A percentile compares a stretch with the other conserved stretches of the same genome.
Conservation (phyloP, 2,888 invertebrate genomes). For the Tinea semifulvella region DNA sequence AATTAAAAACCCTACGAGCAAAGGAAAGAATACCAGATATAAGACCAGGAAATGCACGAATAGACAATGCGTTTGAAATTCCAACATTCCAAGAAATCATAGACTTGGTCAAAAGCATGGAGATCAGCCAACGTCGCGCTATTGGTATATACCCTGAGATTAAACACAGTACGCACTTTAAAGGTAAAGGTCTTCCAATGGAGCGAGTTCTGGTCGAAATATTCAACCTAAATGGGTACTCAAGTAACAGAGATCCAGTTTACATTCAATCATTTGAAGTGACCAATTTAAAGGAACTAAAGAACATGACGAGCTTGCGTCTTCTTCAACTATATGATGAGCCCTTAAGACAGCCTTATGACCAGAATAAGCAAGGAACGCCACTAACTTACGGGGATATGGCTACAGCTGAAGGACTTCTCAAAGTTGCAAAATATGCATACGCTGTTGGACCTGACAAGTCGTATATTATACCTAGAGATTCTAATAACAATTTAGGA, state of each 20-base stretch:
- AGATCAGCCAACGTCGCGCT: slow-evolving; percentile 34
- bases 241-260: slow-evolving; percentile 34
- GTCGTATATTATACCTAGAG: slow-evolving; percentile 43
- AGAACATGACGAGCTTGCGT: slow-evolving; percentile 39
- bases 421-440: slow-evolving; percentile 46
- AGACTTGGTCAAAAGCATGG: slow-evolving; percentile 43
- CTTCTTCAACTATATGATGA: slow-evolving; percentile 41
- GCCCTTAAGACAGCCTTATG: slow-evolving; percentile 33
- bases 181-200: slow-evolving; percentile 40
- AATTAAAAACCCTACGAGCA: slow-evolving; percentile 45
- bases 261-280: slow-evolving; percentile 58
- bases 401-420: slow-evolving; percentile 46
- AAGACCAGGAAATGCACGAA: slow-evolving; percentile 47
- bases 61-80: slow-evolving; percentile 39
- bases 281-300: slow-evolving; percentile 45
- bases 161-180: slow-evolving; percentile 48
- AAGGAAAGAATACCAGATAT: slow-evolving; percentile 45
- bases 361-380: slow-evolving; percentile 35
- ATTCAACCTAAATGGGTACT: slow-evolving; percentile 44
- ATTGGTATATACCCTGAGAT: slow-evolving; percentile 56
- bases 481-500: slow-evolving; percentile 33
- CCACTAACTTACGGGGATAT: slow-evolving; percentile 44
- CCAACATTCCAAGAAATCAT: slow-evolving; percentile 55
- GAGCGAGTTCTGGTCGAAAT: slow-evolving; percentile 41
- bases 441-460: slow-evolving; percentile 53